These are phyloP conservation scores for Megalurothrips usitatus DNA, from an alignment of 2,888 invertebrate genomes.

Conservation along the genomic window DNA sequence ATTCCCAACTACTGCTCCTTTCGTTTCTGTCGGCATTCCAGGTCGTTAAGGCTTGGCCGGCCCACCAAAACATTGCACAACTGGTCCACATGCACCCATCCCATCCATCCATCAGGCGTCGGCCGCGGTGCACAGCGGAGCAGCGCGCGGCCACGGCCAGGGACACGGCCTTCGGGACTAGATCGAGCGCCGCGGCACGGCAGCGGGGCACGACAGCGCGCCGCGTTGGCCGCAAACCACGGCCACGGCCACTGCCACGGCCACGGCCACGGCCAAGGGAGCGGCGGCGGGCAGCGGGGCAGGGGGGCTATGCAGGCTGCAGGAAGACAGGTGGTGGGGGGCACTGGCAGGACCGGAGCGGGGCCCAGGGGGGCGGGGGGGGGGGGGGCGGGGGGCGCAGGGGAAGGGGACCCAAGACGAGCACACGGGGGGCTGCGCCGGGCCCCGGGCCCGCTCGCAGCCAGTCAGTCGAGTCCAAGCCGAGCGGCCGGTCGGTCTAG, in stretches of 20 bases:
- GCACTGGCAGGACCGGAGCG: constrained; percentile 27
- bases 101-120: too few species aligned
- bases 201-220: too few species aligned
- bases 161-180: not conserved
- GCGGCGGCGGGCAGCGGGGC: constrained; percentile 28
- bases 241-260: constrained; percentile 50
- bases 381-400: constrained; percentile 27
- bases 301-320: constrained; percentile 19
- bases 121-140: too few species aligned
- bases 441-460: not conserved
- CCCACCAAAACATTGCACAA: constrained; percentile 6
- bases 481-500: not conserved
- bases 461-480: constrained; percentile 23
- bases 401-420: not conserved
- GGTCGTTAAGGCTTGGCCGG: not conserved
- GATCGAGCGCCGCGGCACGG: too few species aligned
- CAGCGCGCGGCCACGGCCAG: not conserved
- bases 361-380: constrained; percentile 26
- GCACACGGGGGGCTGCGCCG: not conserved
- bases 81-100: not conserved
- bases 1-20: too few species aligned
- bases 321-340: constrained; percentile 29
- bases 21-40: not conserved
- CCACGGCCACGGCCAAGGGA: constrained; percentile 42
- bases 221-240: constrained; percentile 35